Base-by-base conservation (phyloP, 2,797 vertebrate species). In the Brachyrhaphis roseni region DNA sequence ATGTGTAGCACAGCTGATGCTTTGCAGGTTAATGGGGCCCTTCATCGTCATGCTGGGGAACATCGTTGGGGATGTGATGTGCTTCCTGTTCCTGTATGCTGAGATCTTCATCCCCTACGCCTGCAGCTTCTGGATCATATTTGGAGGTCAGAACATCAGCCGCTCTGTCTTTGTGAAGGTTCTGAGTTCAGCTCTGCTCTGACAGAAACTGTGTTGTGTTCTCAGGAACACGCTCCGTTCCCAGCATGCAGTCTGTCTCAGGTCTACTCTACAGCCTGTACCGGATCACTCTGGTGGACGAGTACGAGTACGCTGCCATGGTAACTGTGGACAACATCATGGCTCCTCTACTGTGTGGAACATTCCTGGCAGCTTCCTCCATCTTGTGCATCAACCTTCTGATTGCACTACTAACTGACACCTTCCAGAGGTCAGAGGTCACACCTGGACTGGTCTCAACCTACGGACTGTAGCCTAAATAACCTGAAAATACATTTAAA, bases 41-140 rank as follows among this genome's bases (percentile, higher is more conserved):
- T 94, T 95, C 75, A 94, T 94, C 12, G 93, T 95, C 55, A 95
- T 94, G 93, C 76, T 96, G 90, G 94, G 91, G 6, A 94, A 88
- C 72, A 93, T 94, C 26, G 68, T 91, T 0, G 91, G 90, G 31
- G 92, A 95, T 4, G 90, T 95, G 75, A 89, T 94, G 83, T 53
- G 93, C 47, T 96, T 95, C 86, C 91, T 95, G 70, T 96, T 96
- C 89, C 89, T 96, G 46, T 95, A 95, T 2, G 80, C 85, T 36
- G 95, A 94, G 90, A 92, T 96, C 89, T 95, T 90, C 55, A 83
- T 96, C 75, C 94, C 94, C 6, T 96, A 94, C 8, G 91, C 93
- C 76, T 95, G 93, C 84, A 93, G 94, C 74, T 95, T 95, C 90
- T 96, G 95, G 94, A 94, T 95, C 78, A 91, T 95, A 68, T 95